phyloP scores from a whole-genome alignment of 2,113 vertebrate genomes.

The Tilapia sparmanii region DNA sequence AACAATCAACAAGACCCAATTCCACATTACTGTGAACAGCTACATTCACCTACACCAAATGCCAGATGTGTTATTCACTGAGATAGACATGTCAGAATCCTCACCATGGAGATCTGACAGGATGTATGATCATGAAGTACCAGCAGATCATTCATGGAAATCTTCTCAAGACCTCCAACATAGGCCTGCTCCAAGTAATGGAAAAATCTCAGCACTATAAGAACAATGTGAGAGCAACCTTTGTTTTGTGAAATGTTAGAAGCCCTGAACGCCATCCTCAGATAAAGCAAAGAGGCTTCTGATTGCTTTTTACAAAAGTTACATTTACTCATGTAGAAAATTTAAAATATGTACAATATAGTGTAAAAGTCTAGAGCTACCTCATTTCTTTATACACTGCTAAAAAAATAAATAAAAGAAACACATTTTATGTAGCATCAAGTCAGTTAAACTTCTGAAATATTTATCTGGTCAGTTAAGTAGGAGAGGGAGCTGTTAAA shows the following conservation, averaged over 20 bases:
- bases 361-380: background rate
- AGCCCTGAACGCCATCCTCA: background rate
- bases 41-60: background rate
- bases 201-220: background rate
- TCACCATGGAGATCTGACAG: background rate
- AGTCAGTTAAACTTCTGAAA: background rate
- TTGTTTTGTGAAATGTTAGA: background rate
- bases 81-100: background rate
- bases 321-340: background rate
- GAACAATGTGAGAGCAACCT: background rate
- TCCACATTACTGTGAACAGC: background rate
- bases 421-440: background rate
- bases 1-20: background rate
- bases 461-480: background rate
- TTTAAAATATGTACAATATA: background rate
- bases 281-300: background rate
- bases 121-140: background rate
- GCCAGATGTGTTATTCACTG: background rate
- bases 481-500: background rate
- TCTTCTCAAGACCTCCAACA: background rate
- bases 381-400: background rate
- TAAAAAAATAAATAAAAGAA: background rate
- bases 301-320: background rate
- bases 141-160: background rate
- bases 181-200: background rate